A percentile compares a stretch with the other conserved stretches of the same genome.
Evolutionary conservation across 2,888 invertebrate species (phyloP).

Genomic region (Proisotoma minuta): DNA sequence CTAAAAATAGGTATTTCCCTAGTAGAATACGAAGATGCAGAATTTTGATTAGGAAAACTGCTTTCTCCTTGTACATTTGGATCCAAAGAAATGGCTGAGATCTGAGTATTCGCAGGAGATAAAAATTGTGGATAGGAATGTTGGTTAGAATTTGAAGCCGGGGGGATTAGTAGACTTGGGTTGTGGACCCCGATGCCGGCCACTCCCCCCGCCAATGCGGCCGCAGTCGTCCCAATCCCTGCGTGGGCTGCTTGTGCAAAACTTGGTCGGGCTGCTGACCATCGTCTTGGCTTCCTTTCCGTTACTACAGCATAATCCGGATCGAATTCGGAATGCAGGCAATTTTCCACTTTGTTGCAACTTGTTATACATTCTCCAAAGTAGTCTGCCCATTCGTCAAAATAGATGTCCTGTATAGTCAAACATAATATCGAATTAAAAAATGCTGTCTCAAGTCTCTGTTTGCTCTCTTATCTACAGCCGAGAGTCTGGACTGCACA

Average conservation of each 20-base stretch:
- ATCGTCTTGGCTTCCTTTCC: constrained; percentile 66
- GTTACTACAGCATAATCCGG: constrained; percentile 70
- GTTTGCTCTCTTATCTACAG: too few relatives aligned
- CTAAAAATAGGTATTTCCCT: constrained; percentile 30
- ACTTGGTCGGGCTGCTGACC: constrained; percentile 62
- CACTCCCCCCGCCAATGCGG: constrained; percentile 41
- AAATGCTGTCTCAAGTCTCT: too few relatives aligned
- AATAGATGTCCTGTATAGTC: constrained; percentile 44
- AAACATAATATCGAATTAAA: neutral
- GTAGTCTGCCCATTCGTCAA: constrained; percentile 47
- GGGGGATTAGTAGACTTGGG: neutral
- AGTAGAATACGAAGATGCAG: neutral
- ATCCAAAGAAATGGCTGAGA: too few relatives aligned
- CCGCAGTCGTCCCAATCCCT: constrained; percentile 42
- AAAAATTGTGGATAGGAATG: neutral
- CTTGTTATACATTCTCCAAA: constrained; percentile 74
- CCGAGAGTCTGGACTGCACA: too few relatives aligned
- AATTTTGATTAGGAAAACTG: too few relatives aligned
- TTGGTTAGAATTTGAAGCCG: neutral
- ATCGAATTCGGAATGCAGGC: constrained; percentile 45
- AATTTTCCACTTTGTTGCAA: constrained; percentile 64
- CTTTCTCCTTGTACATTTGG: too few relatives aligned
- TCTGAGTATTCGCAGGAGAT: too few relatives aligned
- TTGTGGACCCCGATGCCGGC: constrained; percentile 33
- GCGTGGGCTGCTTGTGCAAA: constrained; percentile 39